phyloP scores from a whole-genome alignment of 2,888 invertebrate species.

The Ecliptopera silaceata region DNA sequence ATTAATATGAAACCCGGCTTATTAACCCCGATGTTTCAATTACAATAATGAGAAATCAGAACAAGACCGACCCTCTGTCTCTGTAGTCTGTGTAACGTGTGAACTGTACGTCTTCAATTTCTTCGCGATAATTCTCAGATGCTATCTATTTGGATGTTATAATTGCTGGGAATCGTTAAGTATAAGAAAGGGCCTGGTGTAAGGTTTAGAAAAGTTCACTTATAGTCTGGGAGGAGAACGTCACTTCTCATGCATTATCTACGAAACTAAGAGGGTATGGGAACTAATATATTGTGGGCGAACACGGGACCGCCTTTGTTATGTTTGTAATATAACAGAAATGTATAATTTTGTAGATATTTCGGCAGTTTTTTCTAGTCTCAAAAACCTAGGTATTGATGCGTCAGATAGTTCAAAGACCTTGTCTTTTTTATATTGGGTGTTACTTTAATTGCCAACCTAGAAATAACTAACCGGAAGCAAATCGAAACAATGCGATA shows the following conservation, averaged over 20 bases:
- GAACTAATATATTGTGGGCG: not conserved
- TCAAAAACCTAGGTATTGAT: not conserved
- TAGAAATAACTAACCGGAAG: conserved; percentile 4
- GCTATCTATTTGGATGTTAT: conserved; percentile 30
- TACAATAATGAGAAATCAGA: conserved; percentile 60
- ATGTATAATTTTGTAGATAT: conserved; percentile 3
- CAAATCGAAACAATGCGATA: conserved; percentile 25
- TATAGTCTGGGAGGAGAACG: conserved; percentile 7
- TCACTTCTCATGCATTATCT: conserved; percentile 8
- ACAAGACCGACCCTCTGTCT: conserved; percentile 41
- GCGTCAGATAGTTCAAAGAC: too few relatives aligned
- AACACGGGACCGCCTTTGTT: conserved; percentile 15
- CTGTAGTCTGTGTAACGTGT: conserved; percentile 36
- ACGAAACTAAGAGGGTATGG: conserved; percentile 10
- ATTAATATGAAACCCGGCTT: conserved; percentile 65
- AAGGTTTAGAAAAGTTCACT: conserved; percentile 9
- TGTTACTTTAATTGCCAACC: not conserved
- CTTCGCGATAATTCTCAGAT: conserved; percentile 37
- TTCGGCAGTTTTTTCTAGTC: not conserved
- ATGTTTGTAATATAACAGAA: conserved; percentile 9
- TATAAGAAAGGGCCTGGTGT: conserved; percentile 13
- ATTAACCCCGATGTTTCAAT: conserved; percentile 64
- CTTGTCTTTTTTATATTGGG: not conserved
- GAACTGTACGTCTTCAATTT: conserved; percentile 45
- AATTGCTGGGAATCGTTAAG: conserved; percentile 25